phyloP scores from a whole-genome alignment of 2,888 invertebrate species.

The Caenorhabditis imperialis region DNA sequence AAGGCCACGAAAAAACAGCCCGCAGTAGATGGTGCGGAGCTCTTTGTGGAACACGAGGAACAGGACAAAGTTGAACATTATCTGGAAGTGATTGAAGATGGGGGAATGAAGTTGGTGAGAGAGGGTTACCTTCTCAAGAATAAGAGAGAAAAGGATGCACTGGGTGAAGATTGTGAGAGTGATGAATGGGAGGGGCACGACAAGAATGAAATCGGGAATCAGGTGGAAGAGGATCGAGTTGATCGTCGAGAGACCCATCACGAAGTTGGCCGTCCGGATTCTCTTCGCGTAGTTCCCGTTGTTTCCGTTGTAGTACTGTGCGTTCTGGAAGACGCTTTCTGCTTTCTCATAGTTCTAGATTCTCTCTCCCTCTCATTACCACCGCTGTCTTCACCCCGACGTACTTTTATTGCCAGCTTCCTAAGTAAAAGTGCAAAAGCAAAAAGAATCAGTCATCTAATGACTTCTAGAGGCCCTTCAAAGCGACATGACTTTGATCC shows the following conservation, averaged over 20 bases:
- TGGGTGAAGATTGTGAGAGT: constrained; percentile 5
- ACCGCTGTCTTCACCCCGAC: too few relatives aligned
- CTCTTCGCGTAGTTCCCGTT: constrained; percentile 3
- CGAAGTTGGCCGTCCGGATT: constrained; percentile 6
- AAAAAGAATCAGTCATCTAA: too few relatives aligned
- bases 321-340: background rate
- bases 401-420: too few relatives aligned
- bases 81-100: too few relatives aligned
- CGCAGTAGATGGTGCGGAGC: constrained; percentile 9
- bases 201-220: constrained; percentile 20
- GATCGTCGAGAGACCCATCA: constrained; percentile 20
- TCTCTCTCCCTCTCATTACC: too few relatives aligned
- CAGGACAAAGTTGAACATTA: constrained; percentile 26
- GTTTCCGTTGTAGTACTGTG: background rate
- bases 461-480: too few relatives aligned
- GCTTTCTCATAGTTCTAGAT: too few relatives aligned
- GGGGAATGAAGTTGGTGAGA: too few relatives aligned
- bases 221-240: constrained; percentile 31
- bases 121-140: constrained; percentile 16
- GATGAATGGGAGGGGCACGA: constrained; percentile 1
- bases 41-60: constrained; percentile 26
- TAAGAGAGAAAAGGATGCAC: constrained; percentile 17
- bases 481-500: too few relatives aligned
- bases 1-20: constrained; percentile 14
- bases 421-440: too few relatives aligned